Conservation (phyloP, 2,797 vertebrate species). For the Euthynnus affinis region DNA sequence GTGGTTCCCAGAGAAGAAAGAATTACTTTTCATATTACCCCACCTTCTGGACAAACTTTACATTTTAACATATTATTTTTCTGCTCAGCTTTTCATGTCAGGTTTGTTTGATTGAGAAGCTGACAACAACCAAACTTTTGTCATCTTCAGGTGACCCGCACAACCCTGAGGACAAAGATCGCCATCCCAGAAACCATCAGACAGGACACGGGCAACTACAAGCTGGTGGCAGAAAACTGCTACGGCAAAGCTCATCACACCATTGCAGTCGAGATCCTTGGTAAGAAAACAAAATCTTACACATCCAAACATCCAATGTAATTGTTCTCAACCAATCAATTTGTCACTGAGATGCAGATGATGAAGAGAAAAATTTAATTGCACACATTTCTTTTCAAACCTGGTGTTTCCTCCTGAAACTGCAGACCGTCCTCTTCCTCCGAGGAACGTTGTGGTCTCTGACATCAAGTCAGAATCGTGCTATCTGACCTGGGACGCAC, state of each 20-base stretch:
- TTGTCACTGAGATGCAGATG: too few relatives aligned
- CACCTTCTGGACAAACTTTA: too few relatives aligned
- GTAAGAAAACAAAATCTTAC: conserved; percentile 63
- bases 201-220: conserved; percentile 92
- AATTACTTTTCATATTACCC: too few relatives aligned
- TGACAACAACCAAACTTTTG: neutral
- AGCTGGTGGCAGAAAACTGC: conserved; percentile 91
- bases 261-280: conserved; percentile 81
- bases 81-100: neutral
- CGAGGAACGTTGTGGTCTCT: conserved; percentile 91
- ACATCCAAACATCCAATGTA: neutral
- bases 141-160: conserved; percentile 84
- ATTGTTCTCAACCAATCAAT: neutral
- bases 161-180: conserved; percentile 91
- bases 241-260: conserved; percentile 86
- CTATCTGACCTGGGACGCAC: conserved; percentile 95
- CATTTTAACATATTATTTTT: neutral
- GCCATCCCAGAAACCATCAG: conserved; percentile 88
- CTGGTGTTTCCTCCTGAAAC: neutral
- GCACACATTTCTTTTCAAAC: neutral
- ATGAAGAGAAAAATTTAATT: neutral
- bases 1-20: too few relatives aligned
- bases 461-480: conserved; percentile 96
- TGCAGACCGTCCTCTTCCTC: conserved; percentile 95
- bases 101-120: neutral